Conservation (phyloP, 2,888 invertebrate genomes). For the Proisotoma minuta region DNA sequence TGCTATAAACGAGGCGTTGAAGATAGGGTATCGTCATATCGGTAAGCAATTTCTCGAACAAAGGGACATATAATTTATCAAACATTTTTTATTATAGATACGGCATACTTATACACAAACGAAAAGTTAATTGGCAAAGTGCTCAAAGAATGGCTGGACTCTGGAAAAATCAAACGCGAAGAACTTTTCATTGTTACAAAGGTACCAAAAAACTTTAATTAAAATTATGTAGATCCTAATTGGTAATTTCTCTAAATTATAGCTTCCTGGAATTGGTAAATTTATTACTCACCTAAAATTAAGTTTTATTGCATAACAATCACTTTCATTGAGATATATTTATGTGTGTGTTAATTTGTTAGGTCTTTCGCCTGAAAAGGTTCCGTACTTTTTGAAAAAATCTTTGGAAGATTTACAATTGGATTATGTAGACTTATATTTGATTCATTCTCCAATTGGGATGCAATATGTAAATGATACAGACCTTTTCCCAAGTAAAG, state of each 20-base stretch:
- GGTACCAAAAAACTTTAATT: slow-evolving; percentile 51
- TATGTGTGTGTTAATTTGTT: slow-evolving; percentile 16
- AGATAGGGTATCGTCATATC: slow-evolving; percentile 77
- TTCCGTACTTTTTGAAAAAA: slow-evolving; percentile 38
- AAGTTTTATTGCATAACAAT: not conserved
- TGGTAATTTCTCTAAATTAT: not conserved
- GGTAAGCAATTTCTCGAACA: too few relatives aligned
- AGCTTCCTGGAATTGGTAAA: slow-evolving; percentile 9
- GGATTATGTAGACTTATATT: slow-evolving; percentile 75
- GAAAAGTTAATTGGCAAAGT: slow-evolving; percentile 70
- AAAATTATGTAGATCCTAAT: not conserved
- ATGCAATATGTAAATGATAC: slow-evolving; percentile 30
- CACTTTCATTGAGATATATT: too few relatives aligned
- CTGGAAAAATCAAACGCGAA: slow-evolving; percentile 64
- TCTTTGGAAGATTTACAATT: slow-evolving; percentile 62
- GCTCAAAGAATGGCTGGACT: slow-evolving; percentile 65
- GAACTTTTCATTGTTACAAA: slow-evolving; percentile 83
- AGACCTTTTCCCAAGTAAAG: slow-evolving; percentile 55
- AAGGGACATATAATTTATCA: too few relatives aligned
- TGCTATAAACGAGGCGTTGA: slow-evolving; percentile 65
- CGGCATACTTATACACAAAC: slow-evolving; percentile 71
- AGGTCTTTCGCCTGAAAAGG: slow-evolving; percentile 23
- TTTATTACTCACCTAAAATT: not conserved
- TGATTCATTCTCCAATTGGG: slow-evolving; percentile 72
- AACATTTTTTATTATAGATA: too few relatives aligned